Percentiles rank a stretch among this genome's conserved stretches.
These are phyloP conservation scores for Chaetodon auriga DNA, from an alignment of 2,113 vertebrate genomes.

Conservation along the genomic window DNA sequence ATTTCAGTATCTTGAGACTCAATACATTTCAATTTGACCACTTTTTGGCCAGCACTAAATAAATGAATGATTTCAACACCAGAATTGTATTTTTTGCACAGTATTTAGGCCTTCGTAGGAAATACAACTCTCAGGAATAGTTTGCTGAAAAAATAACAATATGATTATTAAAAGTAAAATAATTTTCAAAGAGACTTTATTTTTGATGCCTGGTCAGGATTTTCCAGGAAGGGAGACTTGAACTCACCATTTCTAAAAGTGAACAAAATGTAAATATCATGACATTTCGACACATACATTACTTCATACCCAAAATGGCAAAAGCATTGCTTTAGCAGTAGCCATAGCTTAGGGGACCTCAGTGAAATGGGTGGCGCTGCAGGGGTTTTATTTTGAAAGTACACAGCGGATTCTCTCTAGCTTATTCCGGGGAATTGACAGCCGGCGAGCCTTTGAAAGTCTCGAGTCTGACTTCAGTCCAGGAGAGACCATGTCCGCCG, in stretches of 20 bases:
- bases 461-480: conserved; percentile 84
- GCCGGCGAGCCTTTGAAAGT: conserved; percentile 85
- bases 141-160: not conserved
- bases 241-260: no score
- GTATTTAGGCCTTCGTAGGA: not conserved
- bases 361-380: not conserved
- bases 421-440: not conserved
- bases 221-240: not conserved
- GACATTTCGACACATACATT: not conserved
- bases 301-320: not conserved
- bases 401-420: rapidly evolving
- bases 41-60: not conserved
- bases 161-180: not conserved
- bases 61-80: not conserved
- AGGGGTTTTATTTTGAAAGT: conserved; percentile 57
- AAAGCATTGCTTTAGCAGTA: not conserved
- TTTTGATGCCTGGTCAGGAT: no score
- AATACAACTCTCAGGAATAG: not conserved
- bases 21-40: not conserved
- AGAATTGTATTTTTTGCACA: not conserved
- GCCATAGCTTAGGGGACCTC: no score
- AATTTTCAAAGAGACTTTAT: not conserved
- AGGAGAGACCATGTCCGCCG: conserved; percentile 87
- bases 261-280: not conserved
- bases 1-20: not conserved